Percentiles rank a stretch among this genome's conserved stretches.
phyloP scores from a whole-genome alignment of 2,113 vertebrate species.

The Bos taurus region DNA sequence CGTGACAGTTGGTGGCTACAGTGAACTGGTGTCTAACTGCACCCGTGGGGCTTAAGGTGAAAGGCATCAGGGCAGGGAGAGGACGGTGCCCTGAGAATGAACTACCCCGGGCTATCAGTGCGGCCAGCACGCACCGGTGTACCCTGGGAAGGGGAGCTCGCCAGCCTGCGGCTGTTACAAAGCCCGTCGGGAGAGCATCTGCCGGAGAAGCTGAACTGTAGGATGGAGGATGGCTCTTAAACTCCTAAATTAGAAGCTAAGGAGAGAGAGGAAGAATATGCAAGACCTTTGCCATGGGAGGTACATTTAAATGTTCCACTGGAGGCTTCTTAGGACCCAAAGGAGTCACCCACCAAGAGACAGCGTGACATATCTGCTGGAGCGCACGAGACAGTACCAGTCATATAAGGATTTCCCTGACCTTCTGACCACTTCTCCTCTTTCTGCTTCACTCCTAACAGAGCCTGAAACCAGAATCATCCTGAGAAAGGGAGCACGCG shows the following conservation, averaged over 20 bases:
- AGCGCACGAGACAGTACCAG: no score
- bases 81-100: neutral
- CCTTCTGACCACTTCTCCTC: neutral
- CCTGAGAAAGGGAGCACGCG: neutral
- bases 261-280: neutral
- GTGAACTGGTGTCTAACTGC: neutral
- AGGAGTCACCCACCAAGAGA: neutral
- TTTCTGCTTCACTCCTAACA: neutral
- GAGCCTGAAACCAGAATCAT: neutral
- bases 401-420: neutral
- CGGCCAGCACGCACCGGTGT: rapidly evolving
- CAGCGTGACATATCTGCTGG: neutral
- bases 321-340: neutral
- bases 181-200: no score
- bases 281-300: neutral
- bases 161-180: neutral
- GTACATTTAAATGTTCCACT: neutral
- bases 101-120: no score
- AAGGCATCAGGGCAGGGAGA: neutral
- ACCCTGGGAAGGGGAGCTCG: neutral
- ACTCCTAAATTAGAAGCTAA: neutral
- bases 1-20: neutral
- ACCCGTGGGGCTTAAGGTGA: neutral
- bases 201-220: neutral
- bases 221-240: neutral